phyloP scores from a whole-genome alignment of 2,797 vertebrate species.

The Gorsachius magnificus region DNA sequence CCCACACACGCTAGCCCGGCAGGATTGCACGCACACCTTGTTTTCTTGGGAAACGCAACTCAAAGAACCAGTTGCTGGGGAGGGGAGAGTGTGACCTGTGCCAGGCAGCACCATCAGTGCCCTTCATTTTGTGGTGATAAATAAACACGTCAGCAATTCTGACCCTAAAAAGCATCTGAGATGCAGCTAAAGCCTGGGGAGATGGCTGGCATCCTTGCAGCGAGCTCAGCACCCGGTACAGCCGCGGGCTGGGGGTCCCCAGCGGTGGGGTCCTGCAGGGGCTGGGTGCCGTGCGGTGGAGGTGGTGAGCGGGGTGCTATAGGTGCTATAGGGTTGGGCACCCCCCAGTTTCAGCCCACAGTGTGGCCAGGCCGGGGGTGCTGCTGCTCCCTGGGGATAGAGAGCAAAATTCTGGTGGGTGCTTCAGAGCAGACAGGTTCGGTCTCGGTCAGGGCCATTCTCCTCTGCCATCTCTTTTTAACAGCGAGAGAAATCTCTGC shows the following conservation, averaged over 20 bases:
- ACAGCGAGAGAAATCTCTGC: accelerated
- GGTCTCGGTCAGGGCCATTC: neutral
- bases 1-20: neutral
- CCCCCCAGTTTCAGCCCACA: neutral
- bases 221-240: accelerated
- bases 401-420: neutral
- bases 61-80: neutral
- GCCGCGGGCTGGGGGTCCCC: accelerated
- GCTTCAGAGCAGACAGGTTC: neutral
- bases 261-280: neutral
- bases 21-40: neutral
- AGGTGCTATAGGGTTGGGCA: neutral
- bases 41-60: neutral
- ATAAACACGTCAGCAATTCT: neutral
- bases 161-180: neutral
- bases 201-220: neutral
- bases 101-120: accelerated
- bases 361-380: neutral
- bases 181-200: neutral
- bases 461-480: neutral
- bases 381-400: accelerated
- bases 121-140: neutral
- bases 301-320: neutral
- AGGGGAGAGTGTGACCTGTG: neutral
- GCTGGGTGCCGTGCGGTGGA: neutral